Base-by-base conservation (phyloP, 2,888 invertebrate genomes). In the Drepana falcataria region DNA sequence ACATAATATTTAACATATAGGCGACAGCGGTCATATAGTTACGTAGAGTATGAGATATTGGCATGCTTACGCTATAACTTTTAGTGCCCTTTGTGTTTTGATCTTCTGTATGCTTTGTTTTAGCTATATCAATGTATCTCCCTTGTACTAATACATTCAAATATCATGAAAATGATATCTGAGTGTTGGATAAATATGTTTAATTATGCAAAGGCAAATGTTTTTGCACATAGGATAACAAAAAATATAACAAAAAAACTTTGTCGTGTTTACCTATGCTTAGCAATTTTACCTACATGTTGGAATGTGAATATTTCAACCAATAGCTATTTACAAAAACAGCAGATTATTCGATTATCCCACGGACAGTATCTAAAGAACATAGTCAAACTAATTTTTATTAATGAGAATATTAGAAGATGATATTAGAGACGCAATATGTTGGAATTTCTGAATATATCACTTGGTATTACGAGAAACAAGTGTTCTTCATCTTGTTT, bases 21-120 rank as follows among this genome's bases (percentile, higher is more conserved):
- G 66, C 63, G 67, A 69, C 66, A 66, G 56, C 60, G 64, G 49
- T 55, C 59, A 58, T 55, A 58, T 64, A 66, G 60, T 65, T 55
- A 64, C 0, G 21, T 21, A 21, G 21, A 21, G 21, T 21, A 21
- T 21, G 21, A 21, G 21, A 21, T 21, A 21, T 21, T 21, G 21
- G 21, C 21, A 21, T 21, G 21, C 21, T 21, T 21, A 21, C 21
- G 21, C 21, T 21, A 21, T 21, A 21, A 21, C 21, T 21, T 21
- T 21, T 21, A 21, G 21, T 21, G 21, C 21, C 21, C 1, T 21
- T 21, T 21, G 21, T 21, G 21, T 21, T 21, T 40, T 3, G 9
- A 3, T 9, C 4, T 44, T 44, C 9, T 3, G 6, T 9, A 9
- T 44, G 2, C 9, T 3, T 44, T 9, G 9, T 44, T 9, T 4